Base-by-base conservation (phyloP, 2,113 vertebrate genomes). In the Mirounga angustirostris region DNA sequence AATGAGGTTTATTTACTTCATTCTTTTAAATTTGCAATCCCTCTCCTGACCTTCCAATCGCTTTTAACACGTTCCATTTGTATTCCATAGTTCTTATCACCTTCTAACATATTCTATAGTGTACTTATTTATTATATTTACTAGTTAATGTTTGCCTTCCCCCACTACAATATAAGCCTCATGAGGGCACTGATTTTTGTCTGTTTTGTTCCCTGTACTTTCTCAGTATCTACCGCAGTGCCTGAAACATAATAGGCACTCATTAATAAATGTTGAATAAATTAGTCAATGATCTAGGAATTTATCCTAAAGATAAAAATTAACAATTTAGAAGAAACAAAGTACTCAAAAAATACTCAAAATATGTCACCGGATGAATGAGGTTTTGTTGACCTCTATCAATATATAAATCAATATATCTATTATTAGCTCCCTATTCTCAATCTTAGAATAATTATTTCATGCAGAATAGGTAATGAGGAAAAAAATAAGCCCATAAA, bases 21-120 rank as follows among this genome's bases (percentile, higher is more conserved):
- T 95, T 82, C n/a, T 78, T 63, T 97, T 69, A 89, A 96, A 91
- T 81, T 71, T 94, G 7, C 24, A 94, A 54, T 40, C 7, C 50
- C 61, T 59, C 21, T 52, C 6, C 56, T 85, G 33, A 85, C 9
- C 16, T 94, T 92, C 30, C 11, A 74, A 59, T 59, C 21, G 7
- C 46, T 85, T 92, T 92, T 63, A 80, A 94, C 12, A 33, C 15
- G 5, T 81, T 91, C 5, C 28, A 91, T 81, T 93, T 95, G 58
- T 33, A 87, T 79, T 81, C 73, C 21, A 81, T 71, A 84, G 43
- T 50, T 89, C 71, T 93, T 73, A 90, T 33, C 46, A 80, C 3
- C n/a, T 74, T 93, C 18, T 90, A 80, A 65, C 15, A 94, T 30
- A 81, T 36, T 79, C 19, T 85, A n/a, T 59, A 65, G 24, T 81